Percentiles rank a stretch among this genome's conserved stretches.
These are phyloP conservation scores for Aeoliscus strigatus DNA, from an alignment of 2,797 vertebrate genomes.

Conservation along the genomic window DNA sequence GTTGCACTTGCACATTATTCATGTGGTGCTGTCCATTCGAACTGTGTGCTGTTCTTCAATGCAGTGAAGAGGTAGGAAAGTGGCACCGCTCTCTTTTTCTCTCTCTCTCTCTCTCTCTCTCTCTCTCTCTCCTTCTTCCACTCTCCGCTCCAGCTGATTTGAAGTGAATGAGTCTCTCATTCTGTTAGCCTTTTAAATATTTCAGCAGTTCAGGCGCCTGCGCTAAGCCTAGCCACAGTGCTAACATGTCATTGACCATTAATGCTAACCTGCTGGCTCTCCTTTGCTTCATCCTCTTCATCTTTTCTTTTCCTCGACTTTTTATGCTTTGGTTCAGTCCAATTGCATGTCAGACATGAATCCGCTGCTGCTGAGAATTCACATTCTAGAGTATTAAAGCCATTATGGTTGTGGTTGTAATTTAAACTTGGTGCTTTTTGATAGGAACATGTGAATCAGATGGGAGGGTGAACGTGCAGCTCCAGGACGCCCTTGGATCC, in stretches of 20 bases:
- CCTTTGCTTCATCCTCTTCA: conserved; percentile 26
- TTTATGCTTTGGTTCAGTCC: too few species aligned
- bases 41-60: conserved; percentile 43
- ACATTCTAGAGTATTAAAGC: too few species aligned
- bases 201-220: conserved; percentile 63
- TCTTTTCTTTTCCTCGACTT: conserved; percentile 32
- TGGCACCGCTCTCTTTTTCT: conserved; percentile 38
- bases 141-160: conserved; percentile 57
- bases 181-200: conserved; percentile 68
- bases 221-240: conserved; percentile 50
- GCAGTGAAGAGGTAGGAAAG: conserved; percentile 47
- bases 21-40: conserved; percentile 55
- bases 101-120: too few species aligned
- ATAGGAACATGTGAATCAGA: too few species aligned
- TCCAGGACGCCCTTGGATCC: too few species aligned
- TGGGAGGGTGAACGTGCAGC: too few species aligned
- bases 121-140: too few species aligned
- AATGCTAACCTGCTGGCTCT: conserved; percentile 68
- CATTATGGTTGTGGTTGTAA: too few species aligned
- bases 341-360: too few species aligned
- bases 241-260: conserved; percentile 73
- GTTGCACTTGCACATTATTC: conserved; percentile 60
- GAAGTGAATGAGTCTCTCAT: conserved; percentile 63
- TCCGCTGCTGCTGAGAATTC: too few species aligned
- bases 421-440: too few species aligned